Evolutionary conservation across 2,113 vertebrate genomes (phyloP).

Genomic region (Serinus canaria): DNA sequence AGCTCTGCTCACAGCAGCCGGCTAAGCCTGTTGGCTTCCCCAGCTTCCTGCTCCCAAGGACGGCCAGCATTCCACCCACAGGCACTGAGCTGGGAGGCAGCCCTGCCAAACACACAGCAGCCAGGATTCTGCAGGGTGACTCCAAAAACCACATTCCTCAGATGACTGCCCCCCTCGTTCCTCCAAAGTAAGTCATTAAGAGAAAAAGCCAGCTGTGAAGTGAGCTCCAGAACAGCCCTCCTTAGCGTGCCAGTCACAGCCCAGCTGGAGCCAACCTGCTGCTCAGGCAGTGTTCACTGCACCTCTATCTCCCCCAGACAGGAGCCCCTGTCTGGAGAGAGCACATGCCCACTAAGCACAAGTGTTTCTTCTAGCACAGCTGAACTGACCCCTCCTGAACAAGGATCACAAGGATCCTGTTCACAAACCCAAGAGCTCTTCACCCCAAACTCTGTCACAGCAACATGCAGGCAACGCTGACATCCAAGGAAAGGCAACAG

Average conservation of each 20-base stretch:
- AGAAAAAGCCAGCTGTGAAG: constrained; percentile 20
- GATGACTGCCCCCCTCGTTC: not conserved
- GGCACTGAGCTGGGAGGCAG: not conserved
- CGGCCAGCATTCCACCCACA: not conserved
- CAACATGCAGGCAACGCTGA: not conserved
- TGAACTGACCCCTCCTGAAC: not conserved
- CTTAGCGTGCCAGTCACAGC: constrained; percentile 17
- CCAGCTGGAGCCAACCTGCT: constrained; percentile 35
- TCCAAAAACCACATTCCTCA: constrained; percentile 15
- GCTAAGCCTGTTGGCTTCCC: not conserved
- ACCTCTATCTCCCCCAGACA: constrained; percentile 38
- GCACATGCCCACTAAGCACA: constrained; percentile 16
- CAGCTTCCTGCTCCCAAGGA: not conserved
- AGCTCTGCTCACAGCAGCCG: not conserved
- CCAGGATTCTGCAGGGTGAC: not conserved
- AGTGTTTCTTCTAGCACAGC: not conserved
- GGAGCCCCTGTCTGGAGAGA: constrained; percentile 29
- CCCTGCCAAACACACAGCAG: not conserved
- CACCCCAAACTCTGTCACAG: not conserved
- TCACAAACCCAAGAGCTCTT: not conserved
- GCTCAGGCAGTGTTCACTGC: constrained; percentile 22
- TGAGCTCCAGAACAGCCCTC: not conserved
- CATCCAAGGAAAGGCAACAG: not conserved
- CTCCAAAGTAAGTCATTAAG: not conserved
- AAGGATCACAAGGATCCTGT: not conserved